Conservation (phyloP, 1,140 invertebrate species). For the Drosophila tani region DNA sequence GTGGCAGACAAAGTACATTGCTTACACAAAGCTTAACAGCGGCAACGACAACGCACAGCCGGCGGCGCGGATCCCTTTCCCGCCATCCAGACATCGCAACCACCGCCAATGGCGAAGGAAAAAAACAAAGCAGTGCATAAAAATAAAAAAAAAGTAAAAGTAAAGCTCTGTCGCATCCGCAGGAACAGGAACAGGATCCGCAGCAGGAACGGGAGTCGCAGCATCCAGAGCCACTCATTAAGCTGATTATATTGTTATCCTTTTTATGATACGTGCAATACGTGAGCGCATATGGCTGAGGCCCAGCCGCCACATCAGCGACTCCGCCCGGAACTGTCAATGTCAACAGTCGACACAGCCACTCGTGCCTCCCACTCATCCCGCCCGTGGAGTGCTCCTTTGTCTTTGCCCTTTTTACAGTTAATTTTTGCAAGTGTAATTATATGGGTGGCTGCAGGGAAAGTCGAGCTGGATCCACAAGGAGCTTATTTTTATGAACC, state of each 20-base stretch:
- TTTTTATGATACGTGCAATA: conserved; percentile 85
- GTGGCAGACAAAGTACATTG: conserved; percentile 77
- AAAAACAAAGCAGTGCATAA: conserved; percentile 81
- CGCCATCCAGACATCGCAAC: not conserved
- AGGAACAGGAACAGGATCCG: conserved; percentile 19
- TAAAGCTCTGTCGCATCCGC: conserved; percentile 77
- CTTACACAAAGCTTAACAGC: conserved; percentile 83
- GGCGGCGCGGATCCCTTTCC: conserved; percentile 52
- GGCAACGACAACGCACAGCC: conserved; percentile 67
- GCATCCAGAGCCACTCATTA: conserved; percentile 77
- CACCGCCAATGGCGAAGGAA: conserved; percentile 22
- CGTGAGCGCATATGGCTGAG: conserved; percentile 77
- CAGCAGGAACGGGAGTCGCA: conserved; percentile 17
- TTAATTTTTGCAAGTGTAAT: conserved; percentile 78
- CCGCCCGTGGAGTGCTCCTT: conserved; percentile 16
- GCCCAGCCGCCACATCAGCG: conserved; percentile 45
- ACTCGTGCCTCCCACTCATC: not conserved
- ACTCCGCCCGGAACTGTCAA: conserved; percentile 29
- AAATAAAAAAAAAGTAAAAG: conserved; percentile 79
- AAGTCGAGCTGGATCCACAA: conserved; percentile 44
- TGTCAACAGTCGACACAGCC: conserved; percentile 42
- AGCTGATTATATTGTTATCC: conserved; percentile 85
- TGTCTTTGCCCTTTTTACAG: conserved; percentile 49
- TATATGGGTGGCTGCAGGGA: conserved; percentile 53
- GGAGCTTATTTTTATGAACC: conserved; percentile 71